Evolutionary conservation across 2,888 invertebrate species (phyloP), one percentile per base, ranked within the genome.

Genomic region (Phortica magna): DNA sequence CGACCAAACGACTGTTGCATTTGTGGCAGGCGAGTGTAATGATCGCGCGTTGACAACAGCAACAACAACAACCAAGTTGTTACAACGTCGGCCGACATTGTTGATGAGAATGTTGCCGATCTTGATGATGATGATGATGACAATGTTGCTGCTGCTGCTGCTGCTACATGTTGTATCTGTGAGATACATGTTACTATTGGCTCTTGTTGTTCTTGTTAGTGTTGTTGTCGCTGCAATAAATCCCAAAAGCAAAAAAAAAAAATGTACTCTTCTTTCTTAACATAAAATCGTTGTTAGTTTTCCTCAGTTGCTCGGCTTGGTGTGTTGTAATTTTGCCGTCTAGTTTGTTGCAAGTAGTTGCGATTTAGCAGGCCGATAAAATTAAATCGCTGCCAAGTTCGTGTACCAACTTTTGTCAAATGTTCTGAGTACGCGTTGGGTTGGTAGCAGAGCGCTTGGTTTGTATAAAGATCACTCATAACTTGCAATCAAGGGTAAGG

Each of bases 311-410:
- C 31, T 42, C 17, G 2, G 17, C 53, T 53, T 87, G 82, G 82
- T 78, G 70, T 71, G 79, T 78, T 79, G 82, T 77, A 39, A 43
- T 57, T 55, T 75, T 75, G 53, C 64, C 71, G 42, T 31, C 71
- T 71, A 71, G 57, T 67, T 72, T 76, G 76, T 59, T 72, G 76
- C 67, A 79, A 79, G 79, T 76, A 76, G 77, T 78, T 82, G 83
- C 81, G 85, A 85, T 75, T 75, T 75, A 75, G 22, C 75, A 55
- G 68, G 68, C 9, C 68, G 59, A 75, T 85, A 87, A 85, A 84
- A 85, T 82, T 81, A 85, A 87, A 87, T 83, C 83, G 82, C 82
- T 84, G 79, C 67, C 72, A 76, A 80, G 80, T 83, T 83, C 83
- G 83, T 83, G 83, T 83, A 53, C 71, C 65, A 75, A 74, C 17